Evolutionary conservation across 2,797 vertebrate genomes (phyloP).

Genomic region (Tangara arthus): DNA sequence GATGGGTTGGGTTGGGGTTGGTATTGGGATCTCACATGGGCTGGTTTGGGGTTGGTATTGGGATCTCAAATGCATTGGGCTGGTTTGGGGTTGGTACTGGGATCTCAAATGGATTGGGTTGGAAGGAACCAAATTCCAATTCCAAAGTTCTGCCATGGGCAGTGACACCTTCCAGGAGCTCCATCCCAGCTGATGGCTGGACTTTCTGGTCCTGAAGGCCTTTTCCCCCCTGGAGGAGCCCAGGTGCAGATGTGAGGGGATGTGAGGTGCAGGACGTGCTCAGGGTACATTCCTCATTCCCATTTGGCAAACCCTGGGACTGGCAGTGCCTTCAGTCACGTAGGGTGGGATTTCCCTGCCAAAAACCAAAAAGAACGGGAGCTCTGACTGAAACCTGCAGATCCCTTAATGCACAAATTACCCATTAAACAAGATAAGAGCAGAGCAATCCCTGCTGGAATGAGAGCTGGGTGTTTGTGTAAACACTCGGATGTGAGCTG

Average conservation of each 20-base stretch:
- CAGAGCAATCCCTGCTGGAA: conserved; percentile 7
- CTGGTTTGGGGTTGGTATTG: neutral
- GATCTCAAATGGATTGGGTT: accelerated
- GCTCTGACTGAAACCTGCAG: conserved; percentile 31
- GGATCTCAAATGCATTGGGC: accelerated
- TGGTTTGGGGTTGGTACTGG: neutral
- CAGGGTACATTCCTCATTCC: neutral
- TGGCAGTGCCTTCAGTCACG: conserved; percentile 70
- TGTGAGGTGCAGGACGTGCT: conserved; percentile 4
- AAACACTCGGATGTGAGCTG: neutral
- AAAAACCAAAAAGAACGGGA: conserved; percentile 69
- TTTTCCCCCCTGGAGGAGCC: neutral
- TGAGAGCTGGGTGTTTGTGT: neutral
- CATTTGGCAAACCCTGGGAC: neutral
- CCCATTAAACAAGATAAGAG: conserved; percentile 45
- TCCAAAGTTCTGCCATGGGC: neutral
- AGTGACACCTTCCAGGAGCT: neutral
- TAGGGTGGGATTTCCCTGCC: conserved; percentile 55
- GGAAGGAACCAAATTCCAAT: neutral
- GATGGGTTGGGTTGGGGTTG: no score
- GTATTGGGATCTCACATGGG: neutral
- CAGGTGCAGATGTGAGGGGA: neutral
- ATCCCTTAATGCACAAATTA: conserved; percentile 67
- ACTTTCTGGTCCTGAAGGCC: accelerated
- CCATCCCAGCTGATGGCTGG: neutral